Evolutionary conservation across 2,797 vertebrate genomes (phyloP).

Genomic region (Syngnathus acus): DNA sequence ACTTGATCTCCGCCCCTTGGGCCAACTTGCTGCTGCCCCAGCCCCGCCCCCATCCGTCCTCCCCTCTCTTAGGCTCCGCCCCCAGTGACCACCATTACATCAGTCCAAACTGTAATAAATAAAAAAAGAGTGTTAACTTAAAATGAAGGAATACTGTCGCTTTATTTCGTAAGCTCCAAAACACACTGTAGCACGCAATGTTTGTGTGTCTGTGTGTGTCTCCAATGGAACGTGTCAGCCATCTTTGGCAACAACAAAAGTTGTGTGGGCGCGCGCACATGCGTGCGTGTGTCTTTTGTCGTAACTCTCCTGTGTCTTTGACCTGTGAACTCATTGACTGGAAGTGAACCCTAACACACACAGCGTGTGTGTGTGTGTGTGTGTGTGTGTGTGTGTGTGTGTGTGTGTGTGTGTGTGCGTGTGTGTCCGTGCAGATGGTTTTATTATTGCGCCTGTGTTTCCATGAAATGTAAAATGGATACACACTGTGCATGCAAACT

Average conservation of each 20-base stretch:
- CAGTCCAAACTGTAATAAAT: background rate
- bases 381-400: too few relatives aligned
- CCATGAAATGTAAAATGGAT: constrained; percentile 38
- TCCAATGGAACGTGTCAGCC: background rate
- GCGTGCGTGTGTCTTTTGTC: background rate
- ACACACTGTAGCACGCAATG: too few relatives aligned
- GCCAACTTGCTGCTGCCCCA: background rate
- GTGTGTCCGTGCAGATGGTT: constrained; percentile 6
- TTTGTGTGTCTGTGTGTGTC: background rate
- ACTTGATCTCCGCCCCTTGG: background rate
- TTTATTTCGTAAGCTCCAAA: background rate
- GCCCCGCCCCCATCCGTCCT: background rate
- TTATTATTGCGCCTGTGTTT: constrained; percentile 22
- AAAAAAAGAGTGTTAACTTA: background rate
- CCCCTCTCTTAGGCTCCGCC: background rate
- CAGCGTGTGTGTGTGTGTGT: constrained; percentile 6
- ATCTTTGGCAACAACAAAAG: constrained; percentile 3
- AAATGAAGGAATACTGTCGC: background rate
- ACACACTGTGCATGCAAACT: constrained; percentile 44
- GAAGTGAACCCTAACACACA: constrained; percentile 1
- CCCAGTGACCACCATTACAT: background rate
- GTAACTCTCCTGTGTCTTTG: background rate
- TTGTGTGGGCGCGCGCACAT: background rate
- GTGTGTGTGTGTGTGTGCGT: constrained; percentile 6
- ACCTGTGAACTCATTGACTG: background rate